Conservation (phyloP, 1,140 invertebrate genomes). For the Drosophila repleta region DNA sequence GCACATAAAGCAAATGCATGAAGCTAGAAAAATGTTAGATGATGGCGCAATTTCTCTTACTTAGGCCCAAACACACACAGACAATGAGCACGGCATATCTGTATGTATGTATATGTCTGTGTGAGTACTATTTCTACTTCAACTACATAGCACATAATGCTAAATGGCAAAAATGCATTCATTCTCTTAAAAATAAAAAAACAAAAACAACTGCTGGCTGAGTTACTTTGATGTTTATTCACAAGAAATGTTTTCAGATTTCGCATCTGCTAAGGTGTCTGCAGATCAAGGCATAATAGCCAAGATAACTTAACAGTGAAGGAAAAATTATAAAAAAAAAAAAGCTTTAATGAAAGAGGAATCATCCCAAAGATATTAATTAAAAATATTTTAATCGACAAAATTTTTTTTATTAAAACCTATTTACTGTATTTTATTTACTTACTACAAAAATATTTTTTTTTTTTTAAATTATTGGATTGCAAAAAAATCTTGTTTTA, state of each 20-base stretch:
- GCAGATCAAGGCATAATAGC: no score
- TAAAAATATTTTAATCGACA: no score
- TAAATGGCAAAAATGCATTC: conserved; percentile 13
- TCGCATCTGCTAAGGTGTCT: no score
- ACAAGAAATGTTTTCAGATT: neutral
- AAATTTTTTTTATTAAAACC: no score
- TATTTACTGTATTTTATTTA: no score
- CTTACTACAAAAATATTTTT: no score
- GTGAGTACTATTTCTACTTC: neutral
- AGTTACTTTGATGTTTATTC: neutral
- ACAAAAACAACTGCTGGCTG: neutral
- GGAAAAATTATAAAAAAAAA: no score
- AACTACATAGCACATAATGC: neutral
- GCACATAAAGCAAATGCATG: conserved; percentile 44
- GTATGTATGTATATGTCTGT: conserved; percentile 5
- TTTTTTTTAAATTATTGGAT: no score
- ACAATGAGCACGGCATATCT: conserved; percentile 1
- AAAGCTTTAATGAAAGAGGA: no score
- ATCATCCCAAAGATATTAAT: no score
- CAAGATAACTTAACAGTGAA: no score
- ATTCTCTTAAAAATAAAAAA: neutral
- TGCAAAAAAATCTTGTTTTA: no score
- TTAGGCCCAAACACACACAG: conserved; percentile 46
- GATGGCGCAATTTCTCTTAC: conserved; percentile 75
- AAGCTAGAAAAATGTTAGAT: conserved; percentile 46